A percentile compares a stretch with the other conserved stretches of the same genome.
phyloP scores from a whole-genome alignment of 2,113 vertebrate species.

The Prunella fulvescens region DNA sequence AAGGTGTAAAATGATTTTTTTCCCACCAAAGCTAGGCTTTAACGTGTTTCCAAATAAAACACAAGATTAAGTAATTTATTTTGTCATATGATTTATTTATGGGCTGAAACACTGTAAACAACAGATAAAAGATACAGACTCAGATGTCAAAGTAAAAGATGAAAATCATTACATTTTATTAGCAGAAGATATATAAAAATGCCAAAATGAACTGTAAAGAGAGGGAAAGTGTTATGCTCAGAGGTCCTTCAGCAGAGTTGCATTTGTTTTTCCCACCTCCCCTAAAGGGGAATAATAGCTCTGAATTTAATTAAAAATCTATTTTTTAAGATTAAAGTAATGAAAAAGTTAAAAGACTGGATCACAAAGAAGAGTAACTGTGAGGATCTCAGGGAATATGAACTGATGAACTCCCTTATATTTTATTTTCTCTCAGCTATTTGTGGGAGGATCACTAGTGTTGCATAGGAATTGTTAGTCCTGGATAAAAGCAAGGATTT shows the following conservation, averaged over 20 bases:
- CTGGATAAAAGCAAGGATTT: slow-evolving; percentile 74
- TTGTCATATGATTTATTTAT: slow-evolving; percentile 75
- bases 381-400: slow-evolving; percentile 73
- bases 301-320: slow-evolving; percentile 80
- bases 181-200: slow-evolving; percentile 72
- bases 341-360: slow-evolving; percentile 78
- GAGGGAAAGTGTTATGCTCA: slow-evolving; percentile 65
- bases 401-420: slow-evolving; percentile 72
- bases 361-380: slow-evolving; percentile 75
- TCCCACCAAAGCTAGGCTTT: slow-evolving; percentile 61
- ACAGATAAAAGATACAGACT: slow-evolving; percentile 71
- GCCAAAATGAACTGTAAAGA: slow-evolving; percentile 69
- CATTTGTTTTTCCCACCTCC: slow-evolving; percentile 71
- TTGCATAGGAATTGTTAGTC: slow-evolving; percentile 75
- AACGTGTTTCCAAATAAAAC: slow-evolving; percentile 74
- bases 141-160: slow-evolving; percentile 71
- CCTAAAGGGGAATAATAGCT: slow-evolving; percentile 71
- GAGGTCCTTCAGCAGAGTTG: slow-evolving; percentile 65
- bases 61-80: slow-evolving; percentile 75
- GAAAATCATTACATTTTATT: slow-evolving; percentile 76
- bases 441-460: slow-evolving; percentile 69
- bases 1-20: slow-evolving; percentile 66
- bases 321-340: slow-evolving; percentile 78
- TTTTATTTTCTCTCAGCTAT: slow-evolving; percentile 77
- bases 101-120: slow-evolving; percentile 69